Base-by-base conservation (phyloP, 2,888 invertebrate species). In the Microctonus hyperodae region DNA sequence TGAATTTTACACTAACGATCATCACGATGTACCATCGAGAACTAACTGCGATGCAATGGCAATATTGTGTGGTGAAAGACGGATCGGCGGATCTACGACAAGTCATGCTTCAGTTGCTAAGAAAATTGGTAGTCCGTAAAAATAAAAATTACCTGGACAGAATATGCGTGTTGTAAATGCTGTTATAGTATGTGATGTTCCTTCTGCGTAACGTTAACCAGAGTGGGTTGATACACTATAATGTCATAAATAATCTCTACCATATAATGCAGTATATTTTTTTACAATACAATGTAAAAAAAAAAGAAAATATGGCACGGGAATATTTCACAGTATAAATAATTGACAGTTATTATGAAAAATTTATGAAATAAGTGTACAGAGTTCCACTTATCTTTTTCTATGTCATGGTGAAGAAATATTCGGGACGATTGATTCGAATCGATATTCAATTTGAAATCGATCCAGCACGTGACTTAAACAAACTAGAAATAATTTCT, bases 51-150 rank as follows among this genome's bases (percentile, higher is more conserved):
- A 77, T 77, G 71, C 76, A 76, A 79, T 79, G 79, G 78, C 79
- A 81, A 76, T 77, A 73, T 64, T 67, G 70, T 67, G 70, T 73
- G 72, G 71, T 70, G 73, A 75, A 77, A 76, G 72, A 69, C 70
- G 67, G 62, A 68, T 69, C 70, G 68, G 60, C 66, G 66, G 35
- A 35, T 58, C 64, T 70, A 59, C 67, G 40, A 66, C 55, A 16
- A 71, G 73, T 70, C 77, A 83, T 80, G 83, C 81, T 82, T 83
- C 80, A 82, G 83, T 83, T 82, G 76, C 77, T 77, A 72, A 72
- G 78, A 75, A 79, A 80, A 83, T 83, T 81, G 81, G 72, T 80
- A 77, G 82, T 78, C 82, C 81, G 79, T 81, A 76, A 79, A 82
- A 44, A 44, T 44, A n/a, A 44, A 83, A 83, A 83, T 83, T 77